Evolutionary conservation across 2,888 invertebrate genomes (phyloP), one percentile per base, ranked within the genome.

Genomic region (Hermodice carunculata): DNA sequence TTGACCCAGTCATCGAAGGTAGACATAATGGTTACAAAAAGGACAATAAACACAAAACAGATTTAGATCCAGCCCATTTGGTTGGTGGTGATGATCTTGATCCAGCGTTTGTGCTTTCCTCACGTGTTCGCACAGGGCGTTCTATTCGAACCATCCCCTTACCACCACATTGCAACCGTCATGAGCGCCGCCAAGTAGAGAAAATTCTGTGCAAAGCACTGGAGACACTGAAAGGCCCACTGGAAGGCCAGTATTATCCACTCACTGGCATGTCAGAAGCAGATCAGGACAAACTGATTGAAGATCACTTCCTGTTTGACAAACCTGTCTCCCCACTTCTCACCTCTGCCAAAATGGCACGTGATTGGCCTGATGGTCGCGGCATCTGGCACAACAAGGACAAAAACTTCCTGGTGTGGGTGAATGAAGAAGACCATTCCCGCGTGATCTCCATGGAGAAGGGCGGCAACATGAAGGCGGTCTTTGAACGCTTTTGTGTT

Each of bases 381-480:
- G 96, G 96, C 14, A 60, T 64, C 37, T 63, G 62, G 62, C 89
- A 95, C 0, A 93, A 91, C 79, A 90, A 92, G 29, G 91, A 91
- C 61, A 91, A 91, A 78, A 93, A 92, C 74, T 87, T 95, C 76
- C 93, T 95, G 0, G 90, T 94, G 34, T 97, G 96, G 95, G 89
- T 95, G 17, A 96, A 96, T 83, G 93, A 96, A 6, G 92, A 95
- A 78, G 96, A 97, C 79, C 96, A 97, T 83, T 82, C 96, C 71
- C 89, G 96, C 44, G 89, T 96, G 26, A 88, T 96, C 34, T 91
- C 92, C 42, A 91, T 92, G 77, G 91, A 92, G 40, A 88, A 89
- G 26, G 88, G 82, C 22, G 81, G 81, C 19, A 74, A 84, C 66
- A 70, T 84, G 32, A 76, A 69, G 11, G 69, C 71, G 24, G 79